phyloP scores from a whole-genome alignment of 2,797 vertebrate genomes.

The Cyprinella venusta region DNA sequence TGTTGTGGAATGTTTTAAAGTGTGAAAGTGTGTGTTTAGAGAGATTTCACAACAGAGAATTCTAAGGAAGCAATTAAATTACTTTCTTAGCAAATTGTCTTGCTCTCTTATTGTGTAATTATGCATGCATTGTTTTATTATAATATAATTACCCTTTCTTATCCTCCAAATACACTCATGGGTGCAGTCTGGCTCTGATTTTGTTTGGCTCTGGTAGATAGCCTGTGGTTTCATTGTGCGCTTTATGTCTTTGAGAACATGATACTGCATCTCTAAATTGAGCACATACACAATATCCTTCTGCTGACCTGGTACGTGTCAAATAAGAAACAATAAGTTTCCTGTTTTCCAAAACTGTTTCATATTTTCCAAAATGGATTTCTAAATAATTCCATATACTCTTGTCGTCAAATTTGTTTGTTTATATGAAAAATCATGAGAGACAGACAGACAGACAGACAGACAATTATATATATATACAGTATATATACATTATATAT shows the following conservation, averaged over 20 bases:
- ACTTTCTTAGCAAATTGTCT: conserved; percentile 26
- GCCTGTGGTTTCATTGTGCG: conserved; percentile 11
- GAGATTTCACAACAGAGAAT: conserved; percentile 47
- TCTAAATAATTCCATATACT: neutral
- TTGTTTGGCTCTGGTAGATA: conserved; percentile 7
- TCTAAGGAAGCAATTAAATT: conserved; percentile 49
- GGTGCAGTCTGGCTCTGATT: conserved; percentile 28
- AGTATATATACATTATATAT: no score
- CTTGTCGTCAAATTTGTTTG: neutral
- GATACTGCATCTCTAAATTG: conserved; percentile 8
- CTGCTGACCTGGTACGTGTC: neutral
- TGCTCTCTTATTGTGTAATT: neutral
- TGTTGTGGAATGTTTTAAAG: conserved; percentile 20
- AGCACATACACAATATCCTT: conserved; percentile 9
- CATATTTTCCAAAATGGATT: conserved; percentile 23
- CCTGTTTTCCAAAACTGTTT: conserved; percentile 35
- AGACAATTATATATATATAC: no score
- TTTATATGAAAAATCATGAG: neutral
- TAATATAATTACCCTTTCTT: conserved; percentile 2
- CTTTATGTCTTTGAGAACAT: conserved; percentile 29
- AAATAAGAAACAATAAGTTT: conserved; percentile 28
- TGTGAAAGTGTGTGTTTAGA: conserved; percentile 29
- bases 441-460: neutral
- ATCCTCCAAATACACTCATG: conserved; percentile 9
- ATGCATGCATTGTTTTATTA: conserved; percentile 18